phyloP scores from a whole-genome alignment of 2,113 vertebrate genomes.

The Mastomys natalensis region DNA sequence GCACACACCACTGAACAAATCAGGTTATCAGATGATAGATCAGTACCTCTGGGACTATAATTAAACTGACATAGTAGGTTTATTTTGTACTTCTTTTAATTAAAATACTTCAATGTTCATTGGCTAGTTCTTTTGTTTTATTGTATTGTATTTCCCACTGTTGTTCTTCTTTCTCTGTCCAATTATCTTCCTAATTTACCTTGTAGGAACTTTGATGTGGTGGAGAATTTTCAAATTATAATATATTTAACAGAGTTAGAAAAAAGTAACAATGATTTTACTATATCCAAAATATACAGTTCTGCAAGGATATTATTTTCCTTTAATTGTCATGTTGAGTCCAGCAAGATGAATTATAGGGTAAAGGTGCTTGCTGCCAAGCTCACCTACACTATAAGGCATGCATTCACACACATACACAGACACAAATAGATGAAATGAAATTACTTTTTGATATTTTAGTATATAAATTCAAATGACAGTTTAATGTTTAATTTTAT shows the following conservation, averaged over 20 bases:
- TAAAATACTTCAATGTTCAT: neutral
- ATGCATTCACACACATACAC: neutral
- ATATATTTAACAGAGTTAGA: slow-evolving; percentile 7
- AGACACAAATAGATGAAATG: neutral
- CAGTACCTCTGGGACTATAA: neutral
- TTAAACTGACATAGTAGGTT: neutral
- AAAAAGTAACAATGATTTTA: neutral
- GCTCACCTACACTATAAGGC: neutral
- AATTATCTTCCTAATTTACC: neutral
- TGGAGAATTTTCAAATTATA: neutral
- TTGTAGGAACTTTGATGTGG: neutral
- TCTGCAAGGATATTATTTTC: neutral
- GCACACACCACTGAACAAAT: neutral
- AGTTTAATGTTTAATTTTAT: neutral
- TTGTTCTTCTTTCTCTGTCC: neutral
- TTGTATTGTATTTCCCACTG: neutral
- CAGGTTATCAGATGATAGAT: neutral
- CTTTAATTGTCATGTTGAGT: neutral
- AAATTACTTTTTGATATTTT: neutral
- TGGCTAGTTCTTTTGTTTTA: neutral
- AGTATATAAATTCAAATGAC: neutral
- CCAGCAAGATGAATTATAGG: neutral
- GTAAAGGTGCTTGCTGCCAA: neutral
- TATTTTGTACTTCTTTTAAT: neutral
- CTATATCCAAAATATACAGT: neutral